Percentiles rank a stretch among this genome's conserved stretches.
These are phyloP conservation scores for Thalassarche chlororhynchos DNA, from an alignment of 2,113 vertebrate genomes.

Conservation along the genomic window DNA sequence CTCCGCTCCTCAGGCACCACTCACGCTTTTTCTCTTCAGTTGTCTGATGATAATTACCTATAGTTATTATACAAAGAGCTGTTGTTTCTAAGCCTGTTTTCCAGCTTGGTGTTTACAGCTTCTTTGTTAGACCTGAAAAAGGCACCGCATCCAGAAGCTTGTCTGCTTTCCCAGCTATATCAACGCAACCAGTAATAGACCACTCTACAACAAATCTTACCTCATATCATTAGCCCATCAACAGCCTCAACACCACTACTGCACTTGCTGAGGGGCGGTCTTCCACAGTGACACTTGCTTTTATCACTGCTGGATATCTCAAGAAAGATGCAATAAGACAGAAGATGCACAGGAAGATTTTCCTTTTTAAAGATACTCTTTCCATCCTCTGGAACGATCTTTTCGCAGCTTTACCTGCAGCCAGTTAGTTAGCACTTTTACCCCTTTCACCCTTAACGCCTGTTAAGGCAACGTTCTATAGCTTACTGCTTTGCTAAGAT, in stretches of 20 bases:
- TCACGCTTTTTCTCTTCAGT: background rate
- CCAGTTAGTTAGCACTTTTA: background rate
- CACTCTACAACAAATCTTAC: background rate
- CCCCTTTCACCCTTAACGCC: background rate
- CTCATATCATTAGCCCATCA: rapidly evolving
- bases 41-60: background rate
- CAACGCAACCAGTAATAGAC: no score
- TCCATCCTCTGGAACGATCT: background rate
- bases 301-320: background rate
- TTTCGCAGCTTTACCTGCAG: background rate
- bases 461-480: background rate
- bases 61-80: background rate
- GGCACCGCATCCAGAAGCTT: background rate
- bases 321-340: background rate
- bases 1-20: background rate
- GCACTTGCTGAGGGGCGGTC: rapidly evolving
- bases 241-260: background rate
- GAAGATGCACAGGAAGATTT: background rate
- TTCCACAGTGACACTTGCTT: background rate
- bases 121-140: background rate
- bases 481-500: background rate
- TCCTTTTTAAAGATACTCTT: background rate
- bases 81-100: background rate
- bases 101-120: background rate
- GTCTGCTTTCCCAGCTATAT: background rate